phyloP scores from a whole-genome alignment of 2,113 vertebrate species.

The Microcebus lehilahytsara region DNA sequence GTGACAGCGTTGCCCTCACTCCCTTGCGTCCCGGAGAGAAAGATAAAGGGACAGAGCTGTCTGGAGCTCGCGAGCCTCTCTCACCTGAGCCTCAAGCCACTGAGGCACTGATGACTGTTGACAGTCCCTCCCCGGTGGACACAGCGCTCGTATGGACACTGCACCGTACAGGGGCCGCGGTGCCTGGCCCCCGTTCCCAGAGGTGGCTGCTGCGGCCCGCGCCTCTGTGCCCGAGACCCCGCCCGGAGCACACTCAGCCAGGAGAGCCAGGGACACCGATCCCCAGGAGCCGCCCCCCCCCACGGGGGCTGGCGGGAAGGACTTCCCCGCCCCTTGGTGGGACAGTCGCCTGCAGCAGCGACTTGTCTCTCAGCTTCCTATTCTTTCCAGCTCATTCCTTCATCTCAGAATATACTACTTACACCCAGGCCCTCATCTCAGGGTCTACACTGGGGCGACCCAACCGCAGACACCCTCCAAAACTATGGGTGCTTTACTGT shows the following conservation, averaged over 20 bases:
- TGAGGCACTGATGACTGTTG: background rate
- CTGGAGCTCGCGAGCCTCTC: background rate
- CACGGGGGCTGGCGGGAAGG: background rate
- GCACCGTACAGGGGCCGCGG: rapidly evolving
- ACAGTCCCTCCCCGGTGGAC: background rate
- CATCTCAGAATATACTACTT: background rate
- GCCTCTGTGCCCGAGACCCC: background rate
- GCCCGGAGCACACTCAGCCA: background rate
- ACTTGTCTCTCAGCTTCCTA: background rate
- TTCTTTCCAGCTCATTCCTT: background rate
- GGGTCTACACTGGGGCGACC: background rate
- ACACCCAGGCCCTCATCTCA: background rate
- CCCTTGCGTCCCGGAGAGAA: background rate
- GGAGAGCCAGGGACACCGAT: background rate
- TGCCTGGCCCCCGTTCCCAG: rapidly evolving
- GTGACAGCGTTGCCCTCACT: background rate
- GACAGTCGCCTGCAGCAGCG: rapidly evolving
- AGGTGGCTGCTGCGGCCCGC: background rate
- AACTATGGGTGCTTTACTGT: background rate
- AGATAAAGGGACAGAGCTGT: background rate
- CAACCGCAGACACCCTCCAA: background rate
- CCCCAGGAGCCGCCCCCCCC: background rate
- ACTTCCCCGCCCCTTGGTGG: background rate
- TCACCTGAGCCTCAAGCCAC: background rate
- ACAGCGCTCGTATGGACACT: too few species aligned